phyloP scores from a whole-genome alignment of 2,113 vertebrate species.

The Jacana jacana region DNA sequence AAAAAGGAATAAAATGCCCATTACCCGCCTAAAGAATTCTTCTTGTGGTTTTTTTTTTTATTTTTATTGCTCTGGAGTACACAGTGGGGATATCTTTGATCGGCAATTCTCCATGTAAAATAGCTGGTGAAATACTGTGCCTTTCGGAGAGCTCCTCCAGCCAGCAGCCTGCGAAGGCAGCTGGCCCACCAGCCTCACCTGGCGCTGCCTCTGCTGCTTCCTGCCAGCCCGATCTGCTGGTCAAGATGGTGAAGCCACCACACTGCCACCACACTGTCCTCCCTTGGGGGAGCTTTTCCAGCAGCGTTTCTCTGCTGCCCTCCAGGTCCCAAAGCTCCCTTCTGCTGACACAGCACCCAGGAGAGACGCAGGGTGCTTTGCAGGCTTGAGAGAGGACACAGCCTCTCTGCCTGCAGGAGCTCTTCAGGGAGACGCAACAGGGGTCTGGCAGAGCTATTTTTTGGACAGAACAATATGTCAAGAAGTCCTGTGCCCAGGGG shows the following conservation, averaged over 20 bases:
- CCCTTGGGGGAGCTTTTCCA: background rate
- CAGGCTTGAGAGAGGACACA: background rate
- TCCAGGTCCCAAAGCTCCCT: background rate
- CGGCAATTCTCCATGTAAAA: conserved; percentile 66
- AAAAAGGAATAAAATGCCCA: conserved; percentile 88
- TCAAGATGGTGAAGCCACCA: background rate
- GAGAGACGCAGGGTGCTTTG: background rate
- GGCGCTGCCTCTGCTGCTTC: background rate
- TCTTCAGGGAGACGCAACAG: background rate
- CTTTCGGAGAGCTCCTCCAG: conserved; percentile 40
- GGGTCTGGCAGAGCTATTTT: background rate
- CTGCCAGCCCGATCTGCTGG: background rate
- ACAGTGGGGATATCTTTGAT: conserved; percentile 71
- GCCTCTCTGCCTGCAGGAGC: background rate
- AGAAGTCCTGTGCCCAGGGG: background rate
- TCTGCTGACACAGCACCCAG: accelerated
- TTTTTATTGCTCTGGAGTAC: conserved; percentile 82
- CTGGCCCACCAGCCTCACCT: conserved; percentile 11
- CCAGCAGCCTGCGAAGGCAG: conserved; percentile 47
- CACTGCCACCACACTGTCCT: background rate
- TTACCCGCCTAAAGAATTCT: conserved; percentile 82
- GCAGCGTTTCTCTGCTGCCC: background rate
- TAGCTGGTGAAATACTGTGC: conserved; percentile 62
- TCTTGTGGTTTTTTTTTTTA: conserved; percentile 78
- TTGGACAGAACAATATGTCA: background rate